These are phyloP conservation scores for Scalopus aquaticus DNA, from an alignment of 2,113 vertebrate species.

Conservation along the genomic window DNA sequence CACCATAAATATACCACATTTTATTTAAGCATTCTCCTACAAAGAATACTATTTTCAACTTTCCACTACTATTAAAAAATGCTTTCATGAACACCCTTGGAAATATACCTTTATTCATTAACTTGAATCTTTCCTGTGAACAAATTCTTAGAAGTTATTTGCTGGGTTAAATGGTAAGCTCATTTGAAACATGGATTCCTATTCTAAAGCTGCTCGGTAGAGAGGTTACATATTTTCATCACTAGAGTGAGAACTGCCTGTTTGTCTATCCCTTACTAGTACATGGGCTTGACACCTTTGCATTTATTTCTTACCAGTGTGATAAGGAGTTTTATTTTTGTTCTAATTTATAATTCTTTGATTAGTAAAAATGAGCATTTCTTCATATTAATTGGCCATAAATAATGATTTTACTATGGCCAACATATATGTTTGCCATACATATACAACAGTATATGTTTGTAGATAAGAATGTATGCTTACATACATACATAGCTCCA, in stretches of 20 bases:
- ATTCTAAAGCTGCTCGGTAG: neutral
- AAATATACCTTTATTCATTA: constrained; percentile 22
- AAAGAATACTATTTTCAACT: neutral
- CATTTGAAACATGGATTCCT: constrained; percentile 8
- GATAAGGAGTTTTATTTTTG: constrained; percentile 16
- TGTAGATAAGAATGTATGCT: neutral
- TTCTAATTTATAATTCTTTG: constrained; percentile 20
- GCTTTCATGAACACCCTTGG: neutral
- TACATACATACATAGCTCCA: neutral
- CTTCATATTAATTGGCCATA: neutral
- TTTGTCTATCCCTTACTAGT: neutral
- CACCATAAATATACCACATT: neutral
- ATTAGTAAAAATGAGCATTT: neutral
- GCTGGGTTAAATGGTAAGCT: neutral
- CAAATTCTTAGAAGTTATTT: constrained; percentile 30
- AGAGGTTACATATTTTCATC: neutral
- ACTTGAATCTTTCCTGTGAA: constrained; percentile 1
- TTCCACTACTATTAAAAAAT: neutral
- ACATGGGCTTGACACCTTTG: neutral
- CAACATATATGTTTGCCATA: too few species aligned
- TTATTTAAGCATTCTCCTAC: neutral
- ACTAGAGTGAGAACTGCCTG: neutral
- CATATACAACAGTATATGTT: too few species aligned
- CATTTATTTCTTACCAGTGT: neutral
- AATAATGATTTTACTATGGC: neutral